These are phyloP conservation scores for Drosophila ohnishii DNA, from an alignment of 1,140 invertebrate genomes.

Conservation along the genomic window DNA sequence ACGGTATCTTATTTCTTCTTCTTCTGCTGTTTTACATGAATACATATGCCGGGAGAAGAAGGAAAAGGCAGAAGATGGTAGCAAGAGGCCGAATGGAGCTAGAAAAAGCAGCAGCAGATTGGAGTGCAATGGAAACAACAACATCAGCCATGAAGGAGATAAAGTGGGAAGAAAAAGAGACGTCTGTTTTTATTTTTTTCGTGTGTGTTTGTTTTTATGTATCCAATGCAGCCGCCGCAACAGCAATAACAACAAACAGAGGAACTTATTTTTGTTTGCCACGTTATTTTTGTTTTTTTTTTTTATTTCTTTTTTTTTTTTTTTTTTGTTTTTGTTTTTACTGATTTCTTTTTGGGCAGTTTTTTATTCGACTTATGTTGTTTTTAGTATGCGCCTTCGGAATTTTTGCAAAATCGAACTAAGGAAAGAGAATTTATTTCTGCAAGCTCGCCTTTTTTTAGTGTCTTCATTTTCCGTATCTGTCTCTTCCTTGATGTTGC, in stretches of 20 bases:
- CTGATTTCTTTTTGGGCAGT: slow-evolving; percentile 56
- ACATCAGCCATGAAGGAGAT: slow-evolving; percentile 19
- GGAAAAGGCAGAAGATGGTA: slow-evolving; percentile 36
- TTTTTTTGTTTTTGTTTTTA: slow-evolving; percentile 20
- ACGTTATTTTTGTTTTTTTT: slow-evolving; percentile 53
- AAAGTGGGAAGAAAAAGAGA: slow-evolving; percentile 31
- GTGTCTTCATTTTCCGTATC: neutral
- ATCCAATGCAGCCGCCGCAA: slow-evolving; percentile 54
- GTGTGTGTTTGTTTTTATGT: slow-evolving; percentile 40
- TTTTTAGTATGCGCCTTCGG: slow-evolving; percentile 29
- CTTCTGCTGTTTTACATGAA: slow-evolving; percentile 17
- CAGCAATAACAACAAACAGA: slow-evolving; percentile 36
- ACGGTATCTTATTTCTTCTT: slow-evolving; percentile 26
- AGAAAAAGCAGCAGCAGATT: slow-evolving; percentile 30
- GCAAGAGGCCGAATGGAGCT: slow-evolving; percentile 31
- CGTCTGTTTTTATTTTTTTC: slow-evolving; percentile 42
- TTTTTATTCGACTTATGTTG: slow-evolving; percentile 16
- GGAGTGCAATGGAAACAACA: slow-evolving; percentile 42
- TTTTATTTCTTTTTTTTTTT: slow-evolving; percentile 14
- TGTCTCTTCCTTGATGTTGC: neutral
- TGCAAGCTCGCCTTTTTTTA: neutral
- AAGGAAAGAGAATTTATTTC: slow-evolving; percentile 26
- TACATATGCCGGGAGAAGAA: slow-evolving; percentile 20
- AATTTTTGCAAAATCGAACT: slow-evolving; percentile 36
- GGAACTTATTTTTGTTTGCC: slow-evolving; percentile 67